Base-by-base conservation (phyloP, 2,797 vertebrate species). In the Enteromius paludinosus region DNA sequence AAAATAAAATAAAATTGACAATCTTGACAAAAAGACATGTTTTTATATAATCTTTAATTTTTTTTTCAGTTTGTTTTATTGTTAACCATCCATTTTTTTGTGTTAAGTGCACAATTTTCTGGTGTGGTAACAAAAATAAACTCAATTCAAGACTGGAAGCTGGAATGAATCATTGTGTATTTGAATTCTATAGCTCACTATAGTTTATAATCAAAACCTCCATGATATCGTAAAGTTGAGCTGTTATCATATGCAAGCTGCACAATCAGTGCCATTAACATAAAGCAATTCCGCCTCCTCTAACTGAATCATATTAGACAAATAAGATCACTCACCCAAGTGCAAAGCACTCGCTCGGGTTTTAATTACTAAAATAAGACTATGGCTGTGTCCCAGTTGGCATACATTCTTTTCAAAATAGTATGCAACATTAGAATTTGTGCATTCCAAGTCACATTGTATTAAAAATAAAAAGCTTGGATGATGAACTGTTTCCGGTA, bases 251-350 rank as follows among this genome's bases (percentile, higher is more conserved):
- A 85, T 83, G 87, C 86, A 89, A 89, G 81, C 85, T 84, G 86
- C 87, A 88, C 89, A 90, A 92, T 94, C 92, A 93, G 90, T 86
- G 78, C 77, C 90, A 92, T 92, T 93, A 93, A 90, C 92, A 94
- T 94, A 93, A 93, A 94, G 92, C 88, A 90, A 92, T 94, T 90
- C 90, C 87, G 20, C 91, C 91, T 43, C 85, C 86, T 94, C 92
- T 94, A 92, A 92, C 93, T 93, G 90, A 90, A 92, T 94, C 93
- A 91, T 92, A 93, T 95, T 93, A 92, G 91, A 93, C 90, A 92
- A 94, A 94, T 93, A 92, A 93, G 92, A 93, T 94, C 91, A 90
- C 79, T 93, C 93, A 92, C 89, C 92, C 93, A 88, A 93, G 92
- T 93, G 92, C 90, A 90, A 93, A 93, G 92, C 91, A 91, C 92